Conservation (phyloP, 2,888 invertebrate genomes). For the Mantis religiosa region DNA sequence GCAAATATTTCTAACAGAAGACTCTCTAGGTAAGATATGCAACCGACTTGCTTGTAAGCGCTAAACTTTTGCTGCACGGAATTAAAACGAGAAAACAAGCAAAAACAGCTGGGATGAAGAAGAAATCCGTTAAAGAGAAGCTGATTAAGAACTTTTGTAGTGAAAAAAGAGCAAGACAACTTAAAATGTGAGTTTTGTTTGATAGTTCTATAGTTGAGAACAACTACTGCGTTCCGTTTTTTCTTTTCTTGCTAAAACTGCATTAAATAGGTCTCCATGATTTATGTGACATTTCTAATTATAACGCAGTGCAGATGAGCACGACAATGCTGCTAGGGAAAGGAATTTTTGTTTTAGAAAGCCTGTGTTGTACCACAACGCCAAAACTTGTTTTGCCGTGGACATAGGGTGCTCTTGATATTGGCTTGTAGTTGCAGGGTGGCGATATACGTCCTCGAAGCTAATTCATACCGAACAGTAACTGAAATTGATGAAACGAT, state of each 20-base stretch:
- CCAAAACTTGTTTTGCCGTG: too few relatives aligned
- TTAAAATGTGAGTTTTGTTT: not conserved
- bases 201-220: not conserved
- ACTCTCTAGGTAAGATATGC: not conserved
- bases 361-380: too few relatives aligned
- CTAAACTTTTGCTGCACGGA: not conserved
- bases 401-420: too few relatives aligned
- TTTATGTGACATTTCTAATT: not conserved
- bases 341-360: too few relatives aligned
- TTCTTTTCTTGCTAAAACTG: not conserved
- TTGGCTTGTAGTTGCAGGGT: too few relatives aligned
- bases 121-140: not conserved
- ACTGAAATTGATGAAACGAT: too few relatives aligned
- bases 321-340: not conserved
- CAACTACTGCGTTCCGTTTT: not conserved
- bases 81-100: not conserved
- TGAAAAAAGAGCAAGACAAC: not conserved
- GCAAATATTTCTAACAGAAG: not conserved
- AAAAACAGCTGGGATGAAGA: not conserved
- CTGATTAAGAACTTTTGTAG: not conserved
- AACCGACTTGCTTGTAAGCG: not conserved
- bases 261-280: not conserved
- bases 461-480: too few relatives aligned
- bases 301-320: not conserved
- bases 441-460: too few relatives aligned